Conservation (phyloP, 2,888 invertebrate species). For the Itoplectis maculator region DNA sequence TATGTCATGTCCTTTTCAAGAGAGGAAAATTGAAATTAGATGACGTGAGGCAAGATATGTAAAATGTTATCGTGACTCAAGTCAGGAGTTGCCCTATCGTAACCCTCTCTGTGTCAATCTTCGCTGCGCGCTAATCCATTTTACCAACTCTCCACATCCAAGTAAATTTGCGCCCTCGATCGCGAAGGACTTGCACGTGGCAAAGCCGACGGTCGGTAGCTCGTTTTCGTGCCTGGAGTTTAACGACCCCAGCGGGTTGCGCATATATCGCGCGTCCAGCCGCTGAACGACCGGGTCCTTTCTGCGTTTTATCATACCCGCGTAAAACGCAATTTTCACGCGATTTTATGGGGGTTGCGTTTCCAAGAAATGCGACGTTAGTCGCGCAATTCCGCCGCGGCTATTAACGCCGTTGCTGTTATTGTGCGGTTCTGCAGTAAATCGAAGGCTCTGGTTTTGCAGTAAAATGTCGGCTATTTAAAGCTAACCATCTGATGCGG, state of each 20-base stretch:
- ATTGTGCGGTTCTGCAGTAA: not conserved
- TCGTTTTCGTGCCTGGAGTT: slow-evolving; percentile 43
- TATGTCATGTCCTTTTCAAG: not conserved
- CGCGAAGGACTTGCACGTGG: not conserved
- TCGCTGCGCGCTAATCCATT: not conserved
- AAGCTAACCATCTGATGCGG: too few relatives aligned
- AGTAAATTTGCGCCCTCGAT: not conserved
- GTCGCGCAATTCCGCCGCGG: not conserved
- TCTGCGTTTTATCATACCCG: slow-evolving; percentile 18
- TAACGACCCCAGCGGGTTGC: slow-evolving; percentile 14
- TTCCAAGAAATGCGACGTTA: not conserved
- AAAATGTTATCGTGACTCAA: not conserved
- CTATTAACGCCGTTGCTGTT: not conserved
- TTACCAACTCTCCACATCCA: not conserved
- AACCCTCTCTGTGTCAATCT: not conserved
- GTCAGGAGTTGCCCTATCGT: not conserved
- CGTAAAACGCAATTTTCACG: slow-evolving; percentile 28
- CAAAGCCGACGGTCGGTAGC: slow-evolving; percentile 2
- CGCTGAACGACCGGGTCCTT: not conserved
- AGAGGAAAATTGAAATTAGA: not conserved
- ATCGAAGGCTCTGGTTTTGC: not conserved
- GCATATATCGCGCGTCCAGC: slow-evolving; percentile 11
- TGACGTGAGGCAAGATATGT: not conserved
- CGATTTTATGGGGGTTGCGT: not conserved
- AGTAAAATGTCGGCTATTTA: not conserved